Evolutionary conservation across 2,113 vertebrate species (phyloP), one percentile per base, ranked within the genome.

Genomic region (Solea senegalensis): DNA sequence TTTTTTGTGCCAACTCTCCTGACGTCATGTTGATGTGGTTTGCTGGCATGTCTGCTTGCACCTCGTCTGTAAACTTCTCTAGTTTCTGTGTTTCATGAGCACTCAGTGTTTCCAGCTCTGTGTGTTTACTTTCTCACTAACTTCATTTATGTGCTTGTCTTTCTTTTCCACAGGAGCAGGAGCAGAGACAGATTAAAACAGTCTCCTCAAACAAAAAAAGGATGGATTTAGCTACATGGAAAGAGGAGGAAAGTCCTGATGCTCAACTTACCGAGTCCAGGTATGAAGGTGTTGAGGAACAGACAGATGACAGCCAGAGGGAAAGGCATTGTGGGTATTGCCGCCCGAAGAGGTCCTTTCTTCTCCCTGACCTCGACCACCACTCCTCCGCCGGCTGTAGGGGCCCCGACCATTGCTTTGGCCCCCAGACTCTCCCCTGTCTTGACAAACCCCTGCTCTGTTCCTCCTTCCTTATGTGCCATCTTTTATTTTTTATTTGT

Each of bases 231-330:
- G 8, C 45, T 1, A 43, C 6, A 45, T 2, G 5, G 26, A 46
- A 15, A 57, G 15, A 40, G 10, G 28, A 11, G 48, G 46, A 21
- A 60, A 62, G 8, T 54, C 26, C n/a, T 26, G 45, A 65, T 16
- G 40, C 15, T 15, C 0, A 3, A 86, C 97, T 97, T 90, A 98
- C 97, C 97, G 58, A 98, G 87, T 83, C 97, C 97, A 15, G 97
- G 97, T 84, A 98, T 94, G 90, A 98, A 98, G 72, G 97, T 98
- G 93, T 98, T 98, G 87, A 98, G 96, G 86, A 98, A 98, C 68
- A 98, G 92, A 84, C 97, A 98, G 89, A 98, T 92, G 81, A 98
- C 96, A 3, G 97, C 97, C 87, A 98, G 91, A 2, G 96, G 97
- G 87, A 98, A 97, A 11, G 97, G 97, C 97, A 98, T 97, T 83